phyloP scores from a whole-genome alignment of 2,797 vertebrate species.

The Melanotaenia parkinsoni region DNA sequence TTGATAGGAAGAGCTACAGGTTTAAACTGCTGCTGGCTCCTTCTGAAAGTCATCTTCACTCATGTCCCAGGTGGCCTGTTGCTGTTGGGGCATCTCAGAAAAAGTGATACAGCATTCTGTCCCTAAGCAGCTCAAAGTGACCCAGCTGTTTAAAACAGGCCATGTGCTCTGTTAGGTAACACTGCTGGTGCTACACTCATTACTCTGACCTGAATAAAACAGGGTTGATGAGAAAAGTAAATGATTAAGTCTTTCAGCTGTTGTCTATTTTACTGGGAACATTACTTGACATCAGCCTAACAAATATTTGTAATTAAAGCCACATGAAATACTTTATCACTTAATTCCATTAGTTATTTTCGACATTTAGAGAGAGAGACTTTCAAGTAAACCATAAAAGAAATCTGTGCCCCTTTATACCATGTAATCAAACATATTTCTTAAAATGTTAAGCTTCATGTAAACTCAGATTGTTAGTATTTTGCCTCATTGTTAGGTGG shows the following conservation, averaged over 20 bases:
- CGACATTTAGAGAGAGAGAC: not conserved
- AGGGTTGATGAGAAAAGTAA: slow-evolving; percentile 31
- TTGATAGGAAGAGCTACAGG: slow-evolving; percentile 19
- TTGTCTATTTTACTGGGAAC: slow-evolving; percentile 18
- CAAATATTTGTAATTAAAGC: not conserved
- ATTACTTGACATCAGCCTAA: not conserved
- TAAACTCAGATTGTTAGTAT: not conserved
- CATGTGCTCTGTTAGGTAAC: slow-evolving; percentile 67
- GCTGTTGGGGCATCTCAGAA: slow-evolving; percentile 45
- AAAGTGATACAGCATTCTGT: slow-evolving; percentile 67
- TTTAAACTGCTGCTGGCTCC: slow-evolving; percentile 26
- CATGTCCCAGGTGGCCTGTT: slow-evolving; percentile 39
- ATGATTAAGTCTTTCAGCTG: slow-evolving; percentile 12
- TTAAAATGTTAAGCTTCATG: not conserved
- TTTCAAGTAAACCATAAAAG: too few species aligned
- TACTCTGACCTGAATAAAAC: slow-evolving; percentile 72
- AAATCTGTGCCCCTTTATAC: not conserved
- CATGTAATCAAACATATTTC: not conserved
- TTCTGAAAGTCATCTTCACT: slow-evolving; percentile 48
- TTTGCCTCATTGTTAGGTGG: too few species aligned
- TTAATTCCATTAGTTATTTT: not conserved
- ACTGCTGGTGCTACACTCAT: slow-evolving; percentile 59
- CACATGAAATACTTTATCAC: not conserved
- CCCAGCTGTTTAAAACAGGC: slow-evolving; percentile 78
- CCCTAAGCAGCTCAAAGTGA: slow-evolving; percentile 72